Conservation (phyloP, 2,113 vertebrate genomes). For the Puffinus mauretanicus region DNA sequence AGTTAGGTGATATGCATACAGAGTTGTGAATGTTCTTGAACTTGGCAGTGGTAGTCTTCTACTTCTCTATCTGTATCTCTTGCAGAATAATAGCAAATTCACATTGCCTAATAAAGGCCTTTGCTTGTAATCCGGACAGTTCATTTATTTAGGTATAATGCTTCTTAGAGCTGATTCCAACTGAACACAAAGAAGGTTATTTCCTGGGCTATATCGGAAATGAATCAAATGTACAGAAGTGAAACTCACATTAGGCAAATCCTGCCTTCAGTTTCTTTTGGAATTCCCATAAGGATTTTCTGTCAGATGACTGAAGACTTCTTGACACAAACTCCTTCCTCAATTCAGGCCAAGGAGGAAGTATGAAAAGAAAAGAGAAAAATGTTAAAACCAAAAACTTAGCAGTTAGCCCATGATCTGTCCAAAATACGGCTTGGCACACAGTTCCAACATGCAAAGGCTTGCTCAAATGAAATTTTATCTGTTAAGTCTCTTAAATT, state of each 20-base stretch:
- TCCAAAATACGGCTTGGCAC: not conserved
- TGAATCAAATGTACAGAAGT: not conserved
- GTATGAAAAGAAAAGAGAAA: not conserved
- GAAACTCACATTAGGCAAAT: not conserved
- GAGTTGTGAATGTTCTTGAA: not conserved
- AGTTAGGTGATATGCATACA: not conserved
- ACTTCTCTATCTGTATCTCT: not conserved
- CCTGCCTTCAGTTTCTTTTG: not conserved
- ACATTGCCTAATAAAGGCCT: not conserved
- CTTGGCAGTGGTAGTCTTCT: not conserved
- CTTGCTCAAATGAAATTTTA: not conserved
- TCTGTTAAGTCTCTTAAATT: not conserved
- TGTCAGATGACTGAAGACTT: not conserved
- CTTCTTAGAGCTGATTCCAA: not conserved
- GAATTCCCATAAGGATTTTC: slow-evolving; percentile 7
- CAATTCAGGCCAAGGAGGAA: not conserved
- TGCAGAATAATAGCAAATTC: not conserved
- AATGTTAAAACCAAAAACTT: not conserved
- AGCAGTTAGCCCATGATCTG: not conserved
- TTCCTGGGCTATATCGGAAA: not conserved
- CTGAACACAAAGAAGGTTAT: not conserved
- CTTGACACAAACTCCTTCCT: not conserved
- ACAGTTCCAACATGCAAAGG: not conserved
- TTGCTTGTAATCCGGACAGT: not conserved
- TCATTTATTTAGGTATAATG: not conserved